phyloP scores from a whole-genome alignment of 2,113 vertebrate genomes.

The Sebastes schlegelii region DNA sequence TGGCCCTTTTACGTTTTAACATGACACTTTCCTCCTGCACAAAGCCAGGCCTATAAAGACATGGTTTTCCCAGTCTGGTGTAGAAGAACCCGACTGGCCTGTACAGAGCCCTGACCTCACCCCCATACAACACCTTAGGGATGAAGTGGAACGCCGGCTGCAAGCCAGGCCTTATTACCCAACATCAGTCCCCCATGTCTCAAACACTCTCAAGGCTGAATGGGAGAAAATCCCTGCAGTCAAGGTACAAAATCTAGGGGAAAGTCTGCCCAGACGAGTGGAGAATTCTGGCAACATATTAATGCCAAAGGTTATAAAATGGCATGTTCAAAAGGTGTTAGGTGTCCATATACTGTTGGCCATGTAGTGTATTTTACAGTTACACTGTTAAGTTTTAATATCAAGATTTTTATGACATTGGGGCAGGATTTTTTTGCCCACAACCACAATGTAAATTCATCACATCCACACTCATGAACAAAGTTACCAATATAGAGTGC shows the following conservation, averaged over 20 bases:
- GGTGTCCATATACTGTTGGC: neutral
- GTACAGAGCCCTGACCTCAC: neutral
- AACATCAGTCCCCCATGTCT: neutral
- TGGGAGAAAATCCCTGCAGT: neutral
- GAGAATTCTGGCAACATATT: neutral
- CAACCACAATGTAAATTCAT: neutral
- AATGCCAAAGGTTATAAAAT: neutral
- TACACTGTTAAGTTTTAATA: neutral
- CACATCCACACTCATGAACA: neutral
- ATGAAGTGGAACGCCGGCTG: neutral
- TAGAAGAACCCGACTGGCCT: neutral
- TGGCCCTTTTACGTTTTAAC: neutral
- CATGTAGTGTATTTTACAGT: neutral
- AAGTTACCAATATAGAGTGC: neutral
- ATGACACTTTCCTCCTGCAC: neutral
- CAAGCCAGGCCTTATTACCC: neutral
- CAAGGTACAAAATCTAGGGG: neutral
- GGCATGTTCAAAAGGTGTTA: neutral
- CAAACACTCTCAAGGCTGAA: neutral
- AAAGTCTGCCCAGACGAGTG: neutral
- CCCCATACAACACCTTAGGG: neutral
- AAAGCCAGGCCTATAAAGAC: neutral
- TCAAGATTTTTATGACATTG: neutral
- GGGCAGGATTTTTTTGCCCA: neutral
- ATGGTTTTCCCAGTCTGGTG: neutral